Evolutionary conservation across 2,113 vertebrate genomes (phyloP).

Genomic region (Lynx canadensis): DNA sequence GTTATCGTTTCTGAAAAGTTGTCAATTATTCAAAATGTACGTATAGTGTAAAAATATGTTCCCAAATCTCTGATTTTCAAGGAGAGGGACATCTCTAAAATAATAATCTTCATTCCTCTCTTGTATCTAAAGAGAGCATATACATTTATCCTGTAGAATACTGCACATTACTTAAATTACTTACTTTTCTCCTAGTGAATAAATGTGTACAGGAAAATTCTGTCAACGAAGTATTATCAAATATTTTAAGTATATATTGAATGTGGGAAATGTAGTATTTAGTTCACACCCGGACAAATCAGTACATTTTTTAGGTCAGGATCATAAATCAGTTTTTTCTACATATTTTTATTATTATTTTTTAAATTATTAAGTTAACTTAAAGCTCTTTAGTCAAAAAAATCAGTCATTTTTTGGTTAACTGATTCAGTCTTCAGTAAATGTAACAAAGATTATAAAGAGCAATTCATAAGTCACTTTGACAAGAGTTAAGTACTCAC

Average conservation of each 20-base stretch:
- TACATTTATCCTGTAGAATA: background rate
- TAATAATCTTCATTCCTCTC: background rate
- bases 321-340: background rate
- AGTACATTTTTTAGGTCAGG: background rate
- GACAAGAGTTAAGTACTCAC: background rate
- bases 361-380: background rate
- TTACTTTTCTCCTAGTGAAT: background rate
- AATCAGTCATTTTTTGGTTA: background rate
- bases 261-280: background rate
- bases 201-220: background rate
- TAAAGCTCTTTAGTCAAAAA: background rate
- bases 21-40: background rate
- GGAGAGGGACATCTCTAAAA: background rate
- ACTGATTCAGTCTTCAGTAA: slow-evolving; percentile 2
- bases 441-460: background rate
- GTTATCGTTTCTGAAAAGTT: background rate
- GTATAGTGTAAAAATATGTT: background rate
- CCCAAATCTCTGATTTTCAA: background rate
- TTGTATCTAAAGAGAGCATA: background rate
- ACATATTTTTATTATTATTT: background rate
- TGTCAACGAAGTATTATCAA: background rate
- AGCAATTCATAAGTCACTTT: background rate
- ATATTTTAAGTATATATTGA: background rate
- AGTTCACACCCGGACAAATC: background rate
- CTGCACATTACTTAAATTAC: background rate